Conservation (phyloP, 2,797 vertebrate species). For the Adrianichthys oophorus region DNA sequence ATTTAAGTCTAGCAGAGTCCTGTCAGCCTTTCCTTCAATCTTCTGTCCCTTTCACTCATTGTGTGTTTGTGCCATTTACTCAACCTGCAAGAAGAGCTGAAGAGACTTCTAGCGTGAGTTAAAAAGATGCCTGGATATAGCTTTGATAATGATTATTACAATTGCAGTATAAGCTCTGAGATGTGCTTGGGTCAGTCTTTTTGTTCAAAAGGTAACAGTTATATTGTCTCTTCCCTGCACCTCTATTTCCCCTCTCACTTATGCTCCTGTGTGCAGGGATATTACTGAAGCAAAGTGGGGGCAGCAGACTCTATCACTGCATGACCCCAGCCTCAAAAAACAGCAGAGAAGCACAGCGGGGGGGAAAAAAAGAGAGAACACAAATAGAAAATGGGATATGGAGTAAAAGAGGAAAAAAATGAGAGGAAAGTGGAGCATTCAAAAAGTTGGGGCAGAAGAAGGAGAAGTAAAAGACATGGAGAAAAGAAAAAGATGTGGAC, state of each 20-base stretch:
- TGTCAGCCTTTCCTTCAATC: slow-evolving; percentile 24
- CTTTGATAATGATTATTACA: slow-evolving; percentile 21
- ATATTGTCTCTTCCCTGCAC: slow-evolving; percentile 22
- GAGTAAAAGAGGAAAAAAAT: slow-evolving; percentile 33
- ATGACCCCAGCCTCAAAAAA: slow-evolving; percentile 60
- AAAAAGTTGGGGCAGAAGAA: slow-evolving; percentile 3
- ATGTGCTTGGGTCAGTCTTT: slow-evolving; percentile 5
- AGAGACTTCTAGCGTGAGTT: background rate
- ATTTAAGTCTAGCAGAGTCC: slow-evolving; percentile 33
- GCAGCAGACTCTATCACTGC: slow-evolving; percentile 67
- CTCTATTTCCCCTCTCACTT: slow-evolving; percentile 39
- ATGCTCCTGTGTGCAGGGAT: slow-evolving; percentile 45
- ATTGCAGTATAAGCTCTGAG: slow-evolving; percentile 19
- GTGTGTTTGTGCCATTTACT: slow-evolving; percentile 11
- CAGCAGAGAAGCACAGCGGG: slow-evolving; percentile 33
- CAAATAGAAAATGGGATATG: slow-evolving; percentile 30
- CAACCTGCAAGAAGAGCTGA: slow-evolving; percentile 1
- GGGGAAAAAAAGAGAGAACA: slow-evolving; percentile 24
- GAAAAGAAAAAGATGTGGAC: slow-evolving; percentile 26
- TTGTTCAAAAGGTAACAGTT: slow-evolving; percentile 22
- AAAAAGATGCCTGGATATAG: slow-evolving; percentile 1
- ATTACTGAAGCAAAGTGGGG: slow-evolving; percentile 72
- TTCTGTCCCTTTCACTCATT: slow-evolving; percentile 7
- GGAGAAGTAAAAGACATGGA: slow-evolving; percentile 4
- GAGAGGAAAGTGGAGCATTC: slow-evolving; percentile 13